A percentile compares a stretch with the other conserved stretches of the same genome.
Conservation (phyloP, 2,888 invertebrate species). For the Himalopsyche tibetana region DNA sequence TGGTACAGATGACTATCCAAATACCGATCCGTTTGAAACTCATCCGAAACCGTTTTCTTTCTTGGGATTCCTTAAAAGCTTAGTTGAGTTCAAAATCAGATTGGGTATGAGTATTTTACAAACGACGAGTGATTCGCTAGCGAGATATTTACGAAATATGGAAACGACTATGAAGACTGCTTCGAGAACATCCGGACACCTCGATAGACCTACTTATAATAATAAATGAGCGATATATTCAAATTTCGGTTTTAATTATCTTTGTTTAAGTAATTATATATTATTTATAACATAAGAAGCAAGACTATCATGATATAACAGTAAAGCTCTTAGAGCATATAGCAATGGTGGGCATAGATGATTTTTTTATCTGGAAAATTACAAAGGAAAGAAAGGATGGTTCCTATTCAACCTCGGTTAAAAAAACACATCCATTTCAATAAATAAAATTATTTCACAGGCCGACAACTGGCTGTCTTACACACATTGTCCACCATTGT, state of each 20-base stretch:
- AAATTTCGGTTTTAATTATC: constrained; percentile 6
- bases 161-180: constrained; percentile 70
- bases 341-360: too few relatives aligned
- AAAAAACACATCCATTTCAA: too few relatives aligned
- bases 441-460: too few relatives aligned
- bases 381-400: too few relatives aligned
- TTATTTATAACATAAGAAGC: constrained; percentile 47
- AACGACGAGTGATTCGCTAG: constrained; percentile 82
- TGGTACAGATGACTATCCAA: constrained; percentile 62
- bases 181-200: not conserved
- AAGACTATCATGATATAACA: constrained; percentile 46
- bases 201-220: not conserved
- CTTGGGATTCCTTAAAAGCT: constrained; percentile 79
- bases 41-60: constrained; percentile 72
- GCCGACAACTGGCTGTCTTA: too few relatives aligned
- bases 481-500: too few relatives aligned
- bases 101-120: constrained; percentile 82
- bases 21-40: constrained; percentile 55
- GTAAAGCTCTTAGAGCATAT: not conserved
- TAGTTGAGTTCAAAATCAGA: constrained; percentile 83
- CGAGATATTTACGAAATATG: constrained; percentile 80
- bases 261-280: constrained; percentile 40
- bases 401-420: too few relatives aligned
- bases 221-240: not conserved
- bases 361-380: too few relatives aligned